Percentiles rank a stretch among this genome's conserved stretches.
Evolutionary conservation across 2,888 invertebrate species (phyloP).

Genomic region (Cristatella mucedo): DNA sequence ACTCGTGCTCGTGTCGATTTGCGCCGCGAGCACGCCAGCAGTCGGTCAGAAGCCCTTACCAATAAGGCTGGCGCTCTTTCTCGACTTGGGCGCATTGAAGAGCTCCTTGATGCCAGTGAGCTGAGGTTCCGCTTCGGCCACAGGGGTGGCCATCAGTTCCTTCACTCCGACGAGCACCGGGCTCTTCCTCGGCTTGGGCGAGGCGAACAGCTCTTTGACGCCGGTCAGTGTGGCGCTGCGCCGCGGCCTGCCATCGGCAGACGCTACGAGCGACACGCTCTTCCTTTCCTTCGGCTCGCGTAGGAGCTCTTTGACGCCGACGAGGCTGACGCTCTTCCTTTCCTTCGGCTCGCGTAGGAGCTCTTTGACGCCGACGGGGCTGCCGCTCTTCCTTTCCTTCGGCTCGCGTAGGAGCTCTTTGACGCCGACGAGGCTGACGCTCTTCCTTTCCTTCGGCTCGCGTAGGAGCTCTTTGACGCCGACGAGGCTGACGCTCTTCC

Average conservation of each 20-base stretch:
- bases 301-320: constrained; percentile 14
- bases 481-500: constrained; percentile 10
- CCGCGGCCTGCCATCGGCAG: too few relatives aligned
- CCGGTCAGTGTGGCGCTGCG: constrained; percentile 5
- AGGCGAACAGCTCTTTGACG: constrained; percentile 7
- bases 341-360: too few relatives aligned
- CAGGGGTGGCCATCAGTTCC: constrained; percentile 15
- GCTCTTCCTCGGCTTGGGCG: constrained; percentile 12
- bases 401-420: constrained; percentile 15
- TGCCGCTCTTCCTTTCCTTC: too few relatives aligned
- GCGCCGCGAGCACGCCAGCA: background rate
- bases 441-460: constrained; percentile 11
- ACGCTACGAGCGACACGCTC: constrained; percentile 17
- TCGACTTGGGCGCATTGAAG: constrained; percentile 15
- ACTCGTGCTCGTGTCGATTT: too few relatives aligned
- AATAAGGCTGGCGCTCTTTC: constrained; percentile 9
- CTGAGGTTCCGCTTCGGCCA: constrained; percentile 4
- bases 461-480: constrained; percentile 14
- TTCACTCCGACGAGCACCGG: constrained; percentile 13
- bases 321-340: constrained; percentile 11
- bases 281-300: constrained; percentile 14
- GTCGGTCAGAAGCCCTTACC: constrained; percentile 9
- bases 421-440: constrained; percentile 14
- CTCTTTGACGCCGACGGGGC: too few relatives aligned
- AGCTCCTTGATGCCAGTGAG: constrained; percentile 16